Evolutionary conservation across 1,140 invertebrate species (phyloP).

Genomic region (Diachasmimorpha longicaudata): DNA sequence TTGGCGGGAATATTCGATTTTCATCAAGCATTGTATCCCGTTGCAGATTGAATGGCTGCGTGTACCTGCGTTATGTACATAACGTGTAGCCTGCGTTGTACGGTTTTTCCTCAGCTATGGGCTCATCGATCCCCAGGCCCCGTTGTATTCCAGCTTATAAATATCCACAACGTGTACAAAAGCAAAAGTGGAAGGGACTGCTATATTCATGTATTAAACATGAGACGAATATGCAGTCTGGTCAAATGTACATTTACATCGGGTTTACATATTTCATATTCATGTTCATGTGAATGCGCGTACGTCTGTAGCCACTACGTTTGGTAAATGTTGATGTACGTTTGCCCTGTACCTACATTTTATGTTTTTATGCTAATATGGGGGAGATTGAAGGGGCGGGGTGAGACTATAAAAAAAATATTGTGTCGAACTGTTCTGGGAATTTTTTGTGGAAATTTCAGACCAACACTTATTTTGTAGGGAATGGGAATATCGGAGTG

Average conservation of each 20-base stretch:
- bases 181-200: neutral
- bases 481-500: no score
- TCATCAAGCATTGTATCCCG: neutral
- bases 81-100: neutral
- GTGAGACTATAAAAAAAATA: no score
- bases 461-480: no score
- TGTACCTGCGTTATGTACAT: neutral
- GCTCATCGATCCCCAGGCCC: neutral
- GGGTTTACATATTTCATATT: slow-evolving; percentile 10
- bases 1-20: neutral
- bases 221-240: neutral
- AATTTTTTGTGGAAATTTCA: no score
- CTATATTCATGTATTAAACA: neutral
- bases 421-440: no score
- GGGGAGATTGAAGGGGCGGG: no score
- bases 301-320: neutral
- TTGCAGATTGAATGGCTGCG: neutral
- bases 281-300: neutral
- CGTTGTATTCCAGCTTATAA: neutral
- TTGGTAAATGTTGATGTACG: neutral
- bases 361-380: neutral
- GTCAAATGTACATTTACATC: slow-evolving; percentile 10
- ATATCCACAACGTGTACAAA: neutral
- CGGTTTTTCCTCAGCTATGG: neutral
- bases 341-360: neutral